Base-by-base conservation (phyloP, 2,888 invertebrate genomes). In the Drosophila tanythrix region DNA sequence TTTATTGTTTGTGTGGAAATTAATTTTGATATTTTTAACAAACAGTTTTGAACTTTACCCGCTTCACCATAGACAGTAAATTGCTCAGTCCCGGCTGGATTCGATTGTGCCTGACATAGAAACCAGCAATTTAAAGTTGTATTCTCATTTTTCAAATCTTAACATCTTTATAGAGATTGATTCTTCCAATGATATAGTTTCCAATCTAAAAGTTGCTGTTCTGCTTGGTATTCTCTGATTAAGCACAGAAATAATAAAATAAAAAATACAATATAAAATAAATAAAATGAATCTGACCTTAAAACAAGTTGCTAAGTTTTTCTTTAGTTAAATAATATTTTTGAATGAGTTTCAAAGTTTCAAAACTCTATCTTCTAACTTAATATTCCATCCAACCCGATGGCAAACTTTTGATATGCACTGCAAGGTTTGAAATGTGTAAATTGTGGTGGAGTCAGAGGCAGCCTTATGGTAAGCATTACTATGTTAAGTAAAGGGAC, bases 401-500 rank as follows among this genome's bases (percentile, higher is more conserved):
- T 3, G 43, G 21, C 18, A 50, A 27, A 50, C 18, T 27, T 27
- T 27, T 31, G 46, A 25, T 15, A 1, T 15, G 15, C 46, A 46
- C 25, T 46, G 25, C 25, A 46, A 46, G 25, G 15, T 46, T 8
- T 46, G 25, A 46, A 46, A 46, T 46, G 46, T 15, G 46, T 8
- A 15, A 25, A 46, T 25, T 46, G 46, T 46, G 46, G 1, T 15
- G 25, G 4, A 46, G 46, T 33, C 33, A 33, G 4, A 46, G 46
- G 35, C 35, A n/a, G 38, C 27, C 18, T 29, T 29, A 50, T 50
- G 18, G 35, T 10, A n/a, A 56, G 38, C 38, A n/a, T n/a, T 11
- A 27, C 11, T 13, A 29, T 7, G 36, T 1, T 36, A 72, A 69
- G 62, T 50, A 81, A 81, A 74, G 77, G 81, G 75, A 76, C 68